A percentile compares a stretch with the other conserved stretches of the same genome.
Evolutionary conservation across 2,888 invertebrate species (phyloP).

Genomic region (Caenorhabditis becei): DNA sequence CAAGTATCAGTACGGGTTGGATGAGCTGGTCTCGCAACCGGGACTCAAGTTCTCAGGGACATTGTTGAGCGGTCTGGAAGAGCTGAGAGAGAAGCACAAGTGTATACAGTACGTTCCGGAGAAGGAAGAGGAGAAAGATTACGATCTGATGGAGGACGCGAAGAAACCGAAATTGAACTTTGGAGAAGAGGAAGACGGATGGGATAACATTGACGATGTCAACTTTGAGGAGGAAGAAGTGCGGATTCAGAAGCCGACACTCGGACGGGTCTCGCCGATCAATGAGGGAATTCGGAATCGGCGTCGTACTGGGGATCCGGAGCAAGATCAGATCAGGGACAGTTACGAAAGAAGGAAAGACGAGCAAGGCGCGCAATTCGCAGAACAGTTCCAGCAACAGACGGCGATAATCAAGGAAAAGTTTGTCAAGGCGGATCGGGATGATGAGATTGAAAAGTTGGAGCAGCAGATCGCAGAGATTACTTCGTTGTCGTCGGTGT

Average conservation of each 20-base stretch:
- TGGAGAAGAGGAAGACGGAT: conserved; percentile 38
- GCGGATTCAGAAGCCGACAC: conserved; percentile 1
- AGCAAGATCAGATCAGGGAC: conserved; percentile 30
- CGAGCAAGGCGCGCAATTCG: conserved; percentile 44
- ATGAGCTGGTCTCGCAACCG: conserved; percentile 24
- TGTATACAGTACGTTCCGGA: conserved; percentile 33
- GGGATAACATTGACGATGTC: conserved; percentile 36
- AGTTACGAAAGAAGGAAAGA: conserved; percentile 53
- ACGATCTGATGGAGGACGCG: conserved; percentile 20
- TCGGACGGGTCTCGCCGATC: conserved; percentile 31
- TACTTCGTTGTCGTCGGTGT: conserved; percentile 94
- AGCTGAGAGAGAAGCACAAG: conserved; percentile 23
- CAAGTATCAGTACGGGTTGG: conserved; percentile 36
- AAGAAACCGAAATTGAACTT: neutral
- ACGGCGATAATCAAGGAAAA: conserved; percentile 33
- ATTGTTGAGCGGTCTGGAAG: conserved; percentile 15
- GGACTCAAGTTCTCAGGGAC: conserved; percentile 33
- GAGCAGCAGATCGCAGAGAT: conserved; percentile 92
- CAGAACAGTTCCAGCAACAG: conserved; percentile 44
- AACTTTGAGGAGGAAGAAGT: conserved; percentile 17
- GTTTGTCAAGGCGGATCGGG: conserved; percentile 49
- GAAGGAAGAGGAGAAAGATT: conserved; percentile 17
- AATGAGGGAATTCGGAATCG: conserved; percentile 28
- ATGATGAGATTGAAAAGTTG: conserved; percentile 77
- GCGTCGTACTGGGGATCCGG: conserved; percentile 21